Conservation (phyloP, 2,888 invertebrate genomes). For the Aquatica leii region DNA sequence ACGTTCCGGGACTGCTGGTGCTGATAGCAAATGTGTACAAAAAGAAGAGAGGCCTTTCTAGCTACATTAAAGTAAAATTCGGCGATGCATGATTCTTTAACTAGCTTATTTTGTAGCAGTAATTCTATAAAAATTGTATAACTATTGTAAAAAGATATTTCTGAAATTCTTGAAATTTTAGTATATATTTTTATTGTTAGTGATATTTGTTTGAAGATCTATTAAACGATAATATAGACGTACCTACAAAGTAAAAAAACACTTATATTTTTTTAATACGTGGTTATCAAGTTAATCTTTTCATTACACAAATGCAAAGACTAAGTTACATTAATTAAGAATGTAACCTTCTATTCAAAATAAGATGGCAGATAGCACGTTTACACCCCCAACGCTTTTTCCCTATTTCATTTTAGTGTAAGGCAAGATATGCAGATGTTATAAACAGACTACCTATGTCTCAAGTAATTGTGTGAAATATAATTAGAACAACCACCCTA, state of each 20-base stretch:
- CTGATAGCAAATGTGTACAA: slow-evolving; percentile 23
- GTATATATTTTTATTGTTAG: too few relatives aligned
- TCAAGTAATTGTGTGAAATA: slow-evolving; percentile 24
- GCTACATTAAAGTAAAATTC: slow-evolving; percentile 22
- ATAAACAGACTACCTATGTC: slow-evolving; percentile 26
- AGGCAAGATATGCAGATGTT: slow-evolving; percentile 20
- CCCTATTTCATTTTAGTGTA: slow-evolving; percentile 18
- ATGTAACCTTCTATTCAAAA: neutral
- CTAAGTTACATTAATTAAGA: slow-evolving; percentile 2
- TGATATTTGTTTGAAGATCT: too few relatives aligned
- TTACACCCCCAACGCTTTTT: neutral
- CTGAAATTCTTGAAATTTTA: too few relatives aligned
- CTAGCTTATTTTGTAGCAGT: slow-evolving; percentile 18
- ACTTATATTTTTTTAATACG: too few relatives aligned
- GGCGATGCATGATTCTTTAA: slow-evolving; percentile 21
- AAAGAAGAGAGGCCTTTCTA: slow-evolving; percentile 20
- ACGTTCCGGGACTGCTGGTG: slow-evolving; percentile 20
- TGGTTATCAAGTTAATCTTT: neutral
- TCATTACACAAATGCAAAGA: neutral
- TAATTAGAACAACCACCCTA: slow-evolving; percentile 26
- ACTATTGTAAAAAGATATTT: too few relatives aligned
- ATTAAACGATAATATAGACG: too few relatives aligned
- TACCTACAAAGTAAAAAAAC: too few relatives aligned
- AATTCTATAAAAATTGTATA: slow-evolving; percentile 19
- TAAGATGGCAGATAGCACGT: slow-evolving; percentile 8